Base-by-base conservation (phyloP, 2,113 vertebrate species). In the Menidia beryllina region DNA sequence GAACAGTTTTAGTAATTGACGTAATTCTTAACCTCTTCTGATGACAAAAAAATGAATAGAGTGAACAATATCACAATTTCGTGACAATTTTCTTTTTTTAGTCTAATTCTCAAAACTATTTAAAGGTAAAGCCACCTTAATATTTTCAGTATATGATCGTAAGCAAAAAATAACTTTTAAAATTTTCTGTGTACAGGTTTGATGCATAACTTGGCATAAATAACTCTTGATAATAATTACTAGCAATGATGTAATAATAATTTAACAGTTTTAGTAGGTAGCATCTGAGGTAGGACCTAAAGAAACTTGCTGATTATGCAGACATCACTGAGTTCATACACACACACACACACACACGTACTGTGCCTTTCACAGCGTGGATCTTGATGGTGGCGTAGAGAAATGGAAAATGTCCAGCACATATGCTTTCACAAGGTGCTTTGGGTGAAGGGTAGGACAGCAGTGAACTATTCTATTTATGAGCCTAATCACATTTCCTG, bases 401-500 rank as follows among this genome's bases (percentile, higher is more conserved):
- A 63, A 62, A 62, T 63, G 26, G 58, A 61, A 69, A 78, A 72
- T 54, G 19, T 62, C 60, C 62, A 2, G 3, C 79, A 79, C 78
- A 89, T 83, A 72, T 83, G 87, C 76, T 79, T 86, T 78, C 15
- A 3, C 53, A 64, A 75, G 80, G 75, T 76, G 63, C 72, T 83
- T 79, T 63, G 58, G 88, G 80, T 89, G 79, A 86, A 89, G 83
- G 68, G 81, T 77, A 80, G 79, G 63, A 87, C 84, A 86, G 78
- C 15, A 19, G 80, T 84, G 84, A 75, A 78, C 78, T 77, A 78
- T 75, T 69, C 72, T 83, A 79, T 91, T 92, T 88, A 91, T 59
- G 87, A 86, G 86, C 58, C 80, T 86, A 86, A 90, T 92, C 91
- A 90, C 88, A 91, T 91, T 90, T 90, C 84, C 89, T 80, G 85